These are phyloP conservation scores for Colletes gigas DNA, from an alignment of 1,140 invertebrate species.

Conservation along the genomic window DNA sequence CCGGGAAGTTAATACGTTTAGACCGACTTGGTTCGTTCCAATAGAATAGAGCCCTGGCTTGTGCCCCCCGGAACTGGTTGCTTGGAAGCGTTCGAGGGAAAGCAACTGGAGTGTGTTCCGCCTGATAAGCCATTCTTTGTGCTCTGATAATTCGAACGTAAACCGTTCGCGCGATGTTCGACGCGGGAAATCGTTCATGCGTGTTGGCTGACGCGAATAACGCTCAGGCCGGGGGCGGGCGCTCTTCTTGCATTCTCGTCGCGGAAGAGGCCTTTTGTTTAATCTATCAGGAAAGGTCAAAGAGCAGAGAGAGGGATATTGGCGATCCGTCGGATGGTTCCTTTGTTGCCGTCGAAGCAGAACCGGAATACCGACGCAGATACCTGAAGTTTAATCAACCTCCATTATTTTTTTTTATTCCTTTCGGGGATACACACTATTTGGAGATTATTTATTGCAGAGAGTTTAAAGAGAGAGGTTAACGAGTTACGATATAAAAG, in stretches of 20 bases:
- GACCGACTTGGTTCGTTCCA: neutral
- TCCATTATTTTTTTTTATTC: too few species aligned
- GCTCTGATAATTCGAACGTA: slow-evolving; percentile 22
- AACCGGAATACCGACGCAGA: slow-evolving; percentile 8
- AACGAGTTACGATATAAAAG: neutral
- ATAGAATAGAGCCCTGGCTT: neutral
- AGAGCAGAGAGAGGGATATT: neutral
- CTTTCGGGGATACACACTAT: too few species aligned
- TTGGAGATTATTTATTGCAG: too few species aligned
- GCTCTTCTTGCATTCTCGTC: neutral
- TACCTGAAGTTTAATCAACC: neutral
- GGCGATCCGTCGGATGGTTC: neutral
- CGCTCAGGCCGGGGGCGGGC: neutral
- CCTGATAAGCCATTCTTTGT: slow-evolving; percentile 26
- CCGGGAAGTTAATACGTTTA: neutral
- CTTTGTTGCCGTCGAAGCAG: neutral
- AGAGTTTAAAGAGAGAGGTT: too few species aligned
- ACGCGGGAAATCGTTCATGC: neutral
- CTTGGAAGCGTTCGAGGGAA: slow-evolving; percentile 5
- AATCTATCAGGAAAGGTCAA: neutral
- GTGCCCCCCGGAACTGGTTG: too few species aligned
- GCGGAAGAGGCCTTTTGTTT: neutral
- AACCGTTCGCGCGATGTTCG: neutral
- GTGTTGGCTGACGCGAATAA: slow-evolving; percentile 4
- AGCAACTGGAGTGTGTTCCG: neutral